Percentiles rank a stretch among this genome's conserved stretches.
These are phyloP conservation scores for Sparidentex hasta DNA, from an alignment of 2,797 vertebrate genomes.

Conservation along the genomic window DNA sequence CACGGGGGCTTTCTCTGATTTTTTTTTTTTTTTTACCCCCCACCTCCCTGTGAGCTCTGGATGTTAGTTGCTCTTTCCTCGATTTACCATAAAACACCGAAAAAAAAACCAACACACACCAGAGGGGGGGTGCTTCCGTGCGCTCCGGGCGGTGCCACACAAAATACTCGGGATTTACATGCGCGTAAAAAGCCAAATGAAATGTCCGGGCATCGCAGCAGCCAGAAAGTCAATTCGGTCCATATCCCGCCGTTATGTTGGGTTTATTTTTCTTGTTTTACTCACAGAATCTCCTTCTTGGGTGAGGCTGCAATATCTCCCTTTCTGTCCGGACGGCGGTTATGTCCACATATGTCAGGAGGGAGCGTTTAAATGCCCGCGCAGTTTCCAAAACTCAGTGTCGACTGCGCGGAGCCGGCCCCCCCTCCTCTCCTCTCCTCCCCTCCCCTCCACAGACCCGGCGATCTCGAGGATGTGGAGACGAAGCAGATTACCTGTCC, in stretches of 20 bases:
- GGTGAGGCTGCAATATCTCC: constrained; percentile 65
- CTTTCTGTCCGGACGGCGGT: constrained; percentile 45
- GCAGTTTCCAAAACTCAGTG: constrained; percentile 73
- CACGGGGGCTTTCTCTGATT: constrained; percentile 35
- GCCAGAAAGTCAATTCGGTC: constrained; percentile 66
- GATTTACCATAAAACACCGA: constrained; percentile 13
- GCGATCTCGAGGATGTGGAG: constrained; percentile 40
- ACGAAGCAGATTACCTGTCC: constrained; percentile 68
- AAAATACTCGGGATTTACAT: constrained; percentile 40
- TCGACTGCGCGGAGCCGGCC: constrained; percentile 54
- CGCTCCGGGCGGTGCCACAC: constrained; percentile 51
- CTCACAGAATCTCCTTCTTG: constrained; percentile 60
- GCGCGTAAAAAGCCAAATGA: constrained; percentile 66
- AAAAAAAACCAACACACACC: not conserved
- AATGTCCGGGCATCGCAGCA: constrained; percentile 55
- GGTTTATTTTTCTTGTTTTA: constrained; percentile 14
- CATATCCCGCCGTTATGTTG: constrained; percentile 46
- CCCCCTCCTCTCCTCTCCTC: constrained; percentile 20
- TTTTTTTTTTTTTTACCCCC: not conserved
- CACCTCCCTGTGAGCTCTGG: constrained; percentile 16
- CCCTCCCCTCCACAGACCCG: no score
- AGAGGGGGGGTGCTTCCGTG: constrained; percentile 34
- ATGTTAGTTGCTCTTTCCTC: constrained; percentile 49
- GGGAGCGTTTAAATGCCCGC: constrained; percentile 63
- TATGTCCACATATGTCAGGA: constrained; percentile 65